A percentile compares a stretch with the other conserved stretches of the same genome.
These are phyloP conservation scores for Peromyscus leucopus DNA, from an alignment of 2,113 vertebrate genomes.

Conservation along the genomic window DNA sequence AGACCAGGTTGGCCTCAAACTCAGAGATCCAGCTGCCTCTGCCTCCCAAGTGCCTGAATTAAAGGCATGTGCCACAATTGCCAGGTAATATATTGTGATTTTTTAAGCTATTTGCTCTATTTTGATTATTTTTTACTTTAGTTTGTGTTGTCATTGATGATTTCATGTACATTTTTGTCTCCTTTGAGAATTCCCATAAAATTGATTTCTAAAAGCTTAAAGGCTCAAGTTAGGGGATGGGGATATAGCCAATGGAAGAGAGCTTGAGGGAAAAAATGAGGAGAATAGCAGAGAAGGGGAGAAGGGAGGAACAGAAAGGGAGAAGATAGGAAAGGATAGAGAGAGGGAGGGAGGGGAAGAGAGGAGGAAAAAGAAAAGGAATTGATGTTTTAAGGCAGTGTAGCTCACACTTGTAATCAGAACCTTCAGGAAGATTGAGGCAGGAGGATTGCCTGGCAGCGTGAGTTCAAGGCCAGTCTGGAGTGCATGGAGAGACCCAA, in stretches of 20 bases:
- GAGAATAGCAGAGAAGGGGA: rapidly evolving
- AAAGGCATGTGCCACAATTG: too few relatives aligned
- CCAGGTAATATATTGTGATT: neutral
- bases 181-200: constrained; percentile 34
- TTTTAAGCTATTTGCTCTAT: constrained; percentile 4
- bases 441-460: neutral
- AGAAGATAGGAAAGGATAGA: rapidly evolving
- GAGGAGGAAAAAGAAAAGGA: neutral
- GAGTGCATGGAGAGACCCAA: neutral
- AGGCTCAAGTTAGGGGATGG: neutral
- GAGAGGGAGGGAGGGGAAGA: neutral
- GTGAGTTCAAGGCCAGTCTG: neutral
- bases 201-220: constrained; percentile 43
- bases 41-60: too few relatives aligned
- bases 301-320: too few relatives aligned
- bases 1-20: neutral
- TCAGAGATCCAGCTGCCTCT: too few relatives aligned
- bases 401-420: neutral
- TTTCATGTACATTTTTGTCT: constrained; percentile 19
- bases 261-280: neutral
- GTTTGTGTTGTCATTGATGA: constrained; percentile 49
- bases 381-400: neutral
- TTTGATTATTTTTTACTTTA: constrained; percentile 44
- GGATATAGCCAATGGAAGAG: neutral
- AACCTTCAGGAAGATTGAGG: neutral